Base-by-base conservation (phyloP, 2,888 invertebrate species). In the Xanthostigma xanthostigma region DNA sequence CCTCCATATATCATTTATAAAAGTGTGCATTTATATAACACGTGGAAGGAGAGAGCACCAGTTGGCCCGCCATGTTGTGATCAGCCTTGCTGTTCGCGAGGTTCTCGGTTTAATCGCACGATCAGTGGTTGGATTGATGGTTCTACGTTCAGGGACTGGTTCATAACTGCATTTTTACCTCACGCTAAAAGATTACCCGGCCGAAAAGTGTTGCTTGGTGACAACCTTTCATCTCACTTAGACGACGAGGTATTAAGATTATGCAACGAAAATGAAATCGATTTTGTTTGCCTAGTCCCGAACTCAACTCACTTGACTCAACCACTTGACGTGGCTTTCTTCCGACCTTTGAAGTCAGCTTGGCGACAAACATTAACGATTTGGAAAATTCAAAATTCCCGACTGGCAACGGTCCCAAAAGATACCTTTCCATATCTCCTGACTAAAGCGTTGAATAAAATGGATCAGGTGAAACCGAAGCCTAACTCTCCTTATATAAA, bases 1-100 rank as follows among this genome's bases (percentile, higher is more conserved):
- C 63, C 61, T 12, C 60, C 58, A 33, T 65, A 63, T 53, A 58
- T 64, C 9, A 59, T 65, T 37, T 65, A 64, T 50, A 62, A 63
- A 50, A 49, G 46, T 33, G 42, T 40, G 9, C 38, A 51, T 40
- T 9, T 50, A 14, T 45, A 41, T 12, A 36, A 51, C 10, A 11
- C 36, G 10, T 50, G 50, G 50, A 51, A 37, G 6, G 45, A 50
- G 46, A 59, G 51, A 46, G 62, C 62, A 10, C 60, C 59, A 35
- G 38, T 14, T 12, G 51, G 52, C 27, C 35, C 27, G 41, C 50
- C 55, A 10, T 56, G 55, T 45, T 55, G 56, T 38, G 46, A 45
- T 35, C 44, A 55, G 44, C 48, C 50, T 17, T 53, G 51, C 46
- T 54, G 50, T 36, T 35, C 27, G n/a, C 44, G 14, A 48, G 52